A percentile compares a stretch with the other conserved stretches of the same genome.
These are phyloP conservation scores for Chrysomallon squamiferum DNA, from an alignment of 1,140 invertebrate genomes.

Conservation along the genomic window DNA sequence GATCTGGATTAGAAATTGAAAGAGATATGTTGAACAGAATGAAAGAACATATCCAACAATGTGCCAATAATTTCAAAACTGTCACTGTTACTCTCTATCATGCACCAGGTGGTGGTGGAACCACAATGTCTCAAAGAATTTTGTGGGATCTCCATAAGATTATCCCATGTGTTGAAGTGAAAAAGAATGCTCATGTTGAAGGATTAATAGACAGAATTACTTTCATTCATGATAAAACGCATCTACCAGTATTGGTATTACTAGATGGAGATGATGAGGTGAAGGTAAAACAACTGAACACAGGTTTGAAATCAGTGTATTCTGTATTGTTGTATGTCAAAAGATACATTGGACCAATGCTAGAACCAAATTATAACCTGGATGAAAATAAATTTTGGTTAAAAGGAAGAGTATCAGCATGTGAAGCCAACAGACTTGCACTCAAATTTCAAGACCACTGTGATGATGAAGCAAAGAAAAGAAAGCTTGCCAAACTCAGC, in stretches of 20 bases:
- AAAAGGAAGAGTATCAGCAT: conserved; percentile 2
- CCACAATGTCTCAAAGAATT: conserved; percentile 27
- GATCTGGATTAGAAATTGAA: conserved; percentile 24
- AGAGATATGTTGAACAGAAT: conserved; percentile 19
- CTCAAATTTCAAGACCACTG: conserved; percentile 2
- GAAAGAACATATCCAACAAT: conserved; percentile 15
- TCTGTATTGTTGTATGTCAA: conserved; percentile 26
- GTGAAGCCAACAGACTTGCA: conserved; percentile 17
- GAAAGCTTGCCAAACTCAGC: conserved; percentile 5
- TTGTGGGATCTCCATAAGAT: conserved; percentile 22
- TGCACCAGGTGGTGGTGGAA: conserved; percentile 30
- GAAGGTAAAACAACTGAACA: conserved; percentile 16
- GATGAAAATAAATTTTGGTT: conserved; percentile 8
- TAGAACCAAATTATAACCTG: neutral
- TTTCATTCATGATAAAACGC: conserved; percentile 20
- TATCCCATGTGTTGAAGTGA: conserved; percentile 25
- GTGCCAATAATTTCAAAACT: conserved; percentile 16
- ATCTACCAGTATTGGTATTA: conserved; percentile 21
- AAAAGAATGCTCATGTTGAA: conserved; percentile 9
- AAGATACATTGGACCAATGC: conserved; percentile 10
- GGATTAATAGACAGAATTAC: conserved; percentile 13
- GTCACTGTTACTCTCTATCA: conserved; percentile 15
- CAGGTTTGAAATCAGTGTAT: conserved; percentile 4
- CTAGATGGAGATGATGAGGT: conserved; percentile 40
- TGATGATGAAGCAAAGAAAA: neutral